These are phyloP conservation scores for Trachelus troglodyta DNA, from an alignment of 2,888 invertebrate species.

Conservation along the genomic window DNA sequence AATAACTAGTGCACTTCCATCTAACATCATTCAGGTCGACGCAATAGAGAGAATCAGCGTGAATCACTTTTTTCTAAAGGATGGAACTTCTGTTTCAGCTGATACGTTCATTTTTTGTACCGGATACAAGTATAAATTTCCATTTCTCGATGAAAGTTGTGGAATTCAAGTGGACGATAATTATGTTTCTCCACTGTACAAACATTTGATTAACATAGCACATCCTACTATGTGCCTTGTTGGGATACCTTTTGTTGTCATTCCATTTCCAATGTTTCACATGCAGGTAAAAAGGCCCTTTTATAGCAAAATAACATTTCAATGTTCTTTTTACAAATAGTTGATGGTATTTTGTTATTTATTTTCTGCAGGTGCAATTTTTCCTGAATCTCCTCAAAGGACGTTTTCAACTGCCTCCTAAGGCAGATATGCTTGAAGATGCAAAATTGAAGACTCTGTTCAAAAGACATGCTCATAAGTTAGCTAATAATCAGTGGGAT, in stretches of 20 bases:
- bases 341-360: not conserved
- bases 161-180: conserved; percentile 73
- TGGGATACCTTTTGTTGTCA: conserved; percentile 77
- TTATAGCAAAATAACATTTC: not conserved
- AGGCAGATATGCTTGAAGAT: conserved; percentile 73
- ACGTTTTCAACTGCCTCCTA: conserved; percentile 71
- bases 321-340: not conserved
- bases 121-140: conserved; percentile 79
- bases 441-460: conserved; percentile 68
- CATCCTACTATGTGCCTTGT: conserved; percentile 82
- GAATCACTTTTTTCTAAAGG: conserved; percentile 71
- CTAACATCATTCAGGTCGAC: conserved; percentile 70
- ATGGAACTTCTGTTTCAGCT: conserved; percentile 71
- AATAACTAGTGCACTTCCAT: conserved; percentile 67
- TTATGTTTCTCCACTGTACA: conserved; percentile 78
- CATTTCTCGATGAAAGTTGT: conserved; percentile 75
- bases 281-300: conserved; percentile 71
- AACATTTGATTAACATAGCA: conserved; percentile 80
- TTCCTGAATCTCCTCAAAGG: conserved; percentile 73
- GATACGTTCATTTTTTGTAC: conserved; percentile 81
- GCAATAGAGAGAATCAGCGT: conserved; percentile 68
- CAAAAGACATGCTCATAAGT: conserved; percentile 63
- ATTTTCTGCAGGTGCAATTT: conserved; percentile 70
- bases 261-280: conserved; percentile 78
- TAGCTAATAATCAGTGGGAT: conserved; percentile 64